These are phyloP conservation scores for Caenorhabditis panamensis DNA, from an alignment of 2,888 invertebrate genomes.

Conservation along the genomic window DNA sequence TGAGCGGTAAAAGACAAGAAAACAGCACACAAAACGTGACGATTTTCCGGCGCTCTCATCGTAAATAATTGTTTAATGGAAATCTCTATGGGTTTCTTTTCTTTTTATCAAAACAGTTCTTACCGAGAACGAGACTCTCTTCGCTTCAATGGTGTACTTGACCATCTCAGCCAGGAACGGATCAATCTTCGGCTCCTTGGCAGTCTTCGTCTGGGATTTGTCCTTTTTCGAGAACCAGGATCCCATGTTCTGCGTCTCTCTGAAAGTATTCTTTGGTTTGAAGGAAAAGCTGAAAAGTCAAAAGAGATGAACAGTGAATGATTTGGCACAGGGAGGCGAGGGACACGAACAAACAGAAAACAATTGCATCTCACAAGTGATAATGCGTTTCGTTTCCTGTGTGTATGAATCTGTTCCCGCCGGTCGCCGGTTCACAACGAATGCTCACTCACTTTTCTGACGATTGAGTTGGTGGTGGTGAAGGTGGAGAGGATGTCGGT, in stretches of 20 bases:
- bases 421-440: background rate
- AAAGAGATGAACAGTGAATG: too few relatives aligned
- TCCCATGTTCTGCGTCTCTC: background rate
- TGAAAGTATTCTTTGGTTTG: background rate
- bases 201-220: background rate
- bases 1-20: too few relatives aligned
- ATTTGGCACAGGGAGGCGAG: background rate
- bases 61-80: too few relatives aligned
- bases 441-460: background rate
- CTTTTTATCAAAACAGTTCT: background rate
- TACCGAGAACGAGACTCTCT: slow-evolving; percentile 8
- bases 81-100: too few relatives aligned
- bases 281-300: background rate
- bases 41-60: too few relatives aligned
- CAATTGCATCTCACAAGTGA: background rate
- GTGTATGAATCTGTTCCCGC: background rate
- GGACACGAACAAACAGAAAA: background rate
- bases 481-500: background rate
- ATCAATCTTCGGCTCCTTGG: background rate
- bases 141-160: background rate
- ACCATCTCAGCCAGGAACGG: background rate
- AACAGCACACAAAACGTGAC: too few relatives aligned
- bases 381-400: slow-evolving; percentile 1
- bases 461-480: background rate
- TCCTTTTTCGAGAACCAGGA: background rate